phyloP scores from a whole-genome alignment of 2,888 invertebrate genomes.

The Cerceris ruficornis region DNA sequence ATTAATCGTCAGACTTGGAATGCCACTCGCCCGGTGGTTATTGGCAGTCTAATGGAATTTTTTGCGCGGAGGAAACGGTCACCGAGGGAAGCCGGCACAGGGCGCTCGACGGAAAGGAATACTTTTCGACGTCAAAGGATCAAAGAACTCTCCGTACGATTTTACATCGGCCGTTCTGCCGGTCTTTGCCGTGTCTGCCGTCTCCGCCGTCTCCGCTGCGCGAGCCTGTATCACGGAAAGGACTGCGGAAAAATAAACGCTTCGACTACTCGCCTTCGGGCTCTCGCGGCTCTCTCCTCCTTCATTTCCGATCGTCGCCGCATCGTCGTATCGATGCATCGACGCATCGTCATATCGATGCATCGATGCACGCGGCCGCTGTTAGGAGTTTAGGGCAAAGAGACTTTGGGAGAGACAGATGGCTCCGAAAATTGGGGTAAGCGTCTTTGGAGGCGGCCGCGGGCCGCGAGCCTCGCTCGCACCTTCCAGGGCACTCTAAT shows the following conservation, averaged over 20 bases:
- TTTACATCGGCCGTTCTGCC: slow-evolving; percentile 36
- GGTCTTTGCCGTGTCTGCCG: background rate
- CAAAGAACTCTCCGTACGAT: slow-evolving; percentile 52
- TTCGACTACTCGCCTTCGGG: background rate
- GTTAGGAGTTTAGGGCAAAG: too few relatives aligned
- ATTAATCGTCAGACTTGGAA: slow-evolving; percentile 75
- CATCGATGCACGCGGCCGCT: too few relatives aligned
- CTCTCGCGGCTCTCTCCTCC: background rate
- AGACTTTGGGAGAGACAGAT: too few relatives aligned
- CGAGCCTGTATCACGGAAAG: background rate
- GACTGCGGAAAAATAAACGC: slow-evolving; percentile 5
- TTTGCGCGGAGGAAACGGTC: slow-evolving; percentile 53
- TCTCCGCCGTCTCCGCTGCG: background rate
- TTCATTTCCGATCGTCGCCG: background rate
- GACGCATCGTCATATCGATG: background rate
- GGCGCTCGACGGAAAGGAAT: slow-evolving; percentile 43
- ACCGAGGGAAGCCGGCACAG: slow-evolving; percentile 35
- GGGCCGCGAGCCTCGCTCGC: slow-evolving; percentile 40
- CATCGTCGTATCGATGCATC: background rate
- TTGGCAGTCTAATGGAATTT: slow-evolving; percentile 67
- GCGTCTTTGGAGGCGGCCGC: slow-evolving; percentile 49
- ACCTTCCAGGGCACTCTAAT: slow-evolving; percentile 65
- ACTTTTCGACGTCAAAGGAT: slow-evolving; percentile 60
- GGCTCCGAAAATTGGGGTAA: slow-evolving; percentile 26
- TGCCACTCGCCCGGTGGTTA: slow-evolving; percentile 47